These are phyloP conservation scores for Crypturellus tataupa DNA, from an alignment of 2,797 vertebrate species.

Conservation along the genomic window DNA sequence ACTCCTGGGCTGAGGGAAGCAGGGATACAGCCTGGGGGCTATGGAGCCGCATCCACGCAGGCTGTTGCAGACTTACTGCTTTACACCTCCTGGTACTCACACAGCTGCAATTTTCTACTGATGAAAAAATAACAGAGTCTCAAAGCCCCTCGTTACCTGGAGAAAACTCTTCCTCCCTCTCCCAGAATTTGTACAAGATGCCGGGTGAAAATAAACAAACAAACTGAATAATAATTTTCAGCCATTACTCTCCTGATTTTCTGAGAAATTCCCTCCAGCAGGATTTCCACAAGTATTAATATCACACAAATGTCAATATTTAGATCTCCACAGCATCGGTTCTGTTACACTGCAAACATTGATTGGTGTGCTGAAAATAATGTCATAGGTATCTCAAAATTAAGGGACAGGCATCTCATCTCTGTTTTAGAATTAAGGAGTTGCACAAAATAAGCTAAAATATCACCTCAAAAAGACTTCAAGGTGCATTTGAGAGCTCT, in stretches of 20 bases:
- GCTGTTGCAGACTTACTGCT: rapidly evolving
- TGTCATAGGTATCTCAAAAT: not conserved
- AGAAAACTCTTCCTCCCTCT: not conserved
- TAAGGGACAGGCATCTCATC: not conserved
- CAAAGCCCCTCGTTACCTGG: too few relatives aligned
- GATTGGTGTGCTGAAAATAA: not conserved
- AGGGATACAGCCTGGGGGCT: not conserved
- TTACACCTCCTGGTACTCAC: not conserved
- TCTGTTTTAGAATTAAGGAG: not conserved
- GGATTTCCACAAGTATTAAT: not conserved
- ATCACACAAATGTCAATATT: not conserved
- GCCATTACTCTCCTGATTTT: not conserved
- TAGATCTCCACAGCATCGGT: not conserved
- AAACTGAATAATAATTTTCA: not conserved
- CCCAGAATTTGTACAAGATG: not conserved
- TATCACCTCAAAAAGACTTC: not conserved
- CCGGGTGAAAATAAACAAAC: not conserved
- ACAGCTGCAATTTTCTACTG: not conserved
- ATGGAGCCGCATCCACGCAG: rapidly evolving
- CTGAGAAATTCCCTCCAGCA: not conserved
- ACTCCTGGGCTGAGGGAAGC: not conserved
- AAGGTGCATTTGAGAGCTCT: not conserved
- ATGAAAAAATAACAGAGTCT: not conserved
- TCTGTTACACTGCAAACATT: not conserved
- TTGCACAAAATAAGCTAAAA: not conserved